These are phyloP conservation scores for Oligia fasciuncula DNA, from an alignment of 2,888 invertebrate genomes.

Conservation along the genomic window DNA sequence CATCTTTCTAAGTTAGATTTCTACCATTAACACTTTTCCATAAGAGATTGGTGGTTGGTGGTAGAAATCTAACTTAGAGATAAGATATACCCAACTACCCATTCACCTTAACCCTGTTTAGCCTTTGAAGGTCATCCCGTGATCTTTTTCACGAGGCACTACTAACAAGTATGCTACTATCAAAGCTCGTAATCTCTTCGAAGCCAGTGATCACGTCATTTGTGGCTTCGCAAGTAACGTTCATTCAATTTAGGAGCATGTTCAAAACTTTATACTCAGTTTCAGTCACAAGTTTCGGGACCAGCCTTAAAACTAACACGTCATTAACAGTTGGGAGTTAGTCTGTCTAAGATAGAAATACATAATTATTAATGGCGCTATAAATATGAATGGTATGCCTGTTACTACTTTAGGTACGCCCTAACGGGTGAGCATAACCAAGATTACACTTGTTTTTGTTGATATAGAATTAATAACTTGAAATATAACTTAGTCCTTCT, in stretches of 20 bases:
- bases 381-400: constrained; percentile 28
- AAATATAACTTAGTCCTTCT: background rate
- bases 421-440: background rate
- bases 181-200: background rate
- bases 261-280: constrained; percentile 26
- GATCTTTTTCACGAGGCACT: background rate
- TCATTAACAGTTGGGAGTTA: constrained; percentile 41
- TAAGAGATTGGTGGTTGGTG: too few relatives aligned
- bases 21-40: too few relatives aligned
- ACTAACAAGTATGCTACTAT: background rate
- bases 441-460: constrained; percentile 33
- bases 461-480: background rate
- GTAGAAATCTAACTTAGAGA: too few relatives aligned
- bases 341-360: constrained; percentile 26
- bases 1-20: too few relatives aligned
- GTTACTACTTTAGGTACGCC: constrained; percentile 17
- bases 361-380: constrained; percentile 42
- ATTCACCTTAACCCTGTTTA: background rate
- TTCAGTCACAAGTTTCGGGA: constrained; percentile 34
- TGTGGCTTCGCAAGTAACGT: constrained; percentile 14
- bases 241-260: constrained; percentile 39
- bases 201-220: constrained; percentile 4
- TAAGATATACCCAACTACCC: too few relatives aligned
- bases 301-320: constrained; percentile 44
- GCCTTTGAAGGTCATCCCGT: too few relatives aligned